A percentile compares a stretch with the other conserved stretches of the same genome.
phyloP scores from a whole-genome alignment of 2,888 invertebrate genomes.

The Ophion obscuratus region DNA sequence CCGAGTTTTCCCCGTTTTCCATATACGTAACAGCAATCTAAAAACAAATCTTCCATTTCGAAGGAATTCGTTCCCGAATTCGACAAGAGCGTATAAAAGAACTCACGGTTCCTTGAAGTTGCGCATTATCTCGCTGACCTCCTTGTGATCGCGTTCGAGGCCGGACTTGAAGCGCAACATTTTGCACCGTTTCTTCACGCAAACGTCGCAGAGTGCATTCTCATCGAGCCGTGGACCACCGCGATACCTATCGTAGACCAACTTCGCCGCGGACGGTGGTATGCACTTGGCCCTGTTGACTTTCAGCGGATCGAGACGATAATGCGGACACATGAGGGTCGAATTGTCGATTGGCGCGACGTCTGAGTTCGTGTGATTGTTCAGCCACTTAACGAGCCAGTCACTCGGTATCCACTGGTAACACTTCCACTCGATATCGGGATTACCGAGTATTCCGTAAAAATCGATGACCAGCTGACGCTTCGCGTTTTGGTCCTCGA shows the following conservation, averaged over 20 bases:
- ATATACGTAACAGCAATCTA: too few relatives aligned
- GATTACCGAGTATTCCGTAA: conserved; percentile 76
- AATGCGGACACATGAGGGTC: conserved; percentile 84
- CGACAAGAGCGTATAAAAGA: conserved; percentile 28
- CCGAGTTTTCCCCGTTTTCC: too few relatives aligned
- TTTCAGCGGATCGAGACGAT: conserved; percentile 84
- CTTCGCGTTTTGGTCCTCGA: conserved; percentile 80
- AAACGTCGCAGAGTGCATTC: conserved; percentile 81
- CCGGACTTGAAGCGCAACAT: conserved; percentile 83
- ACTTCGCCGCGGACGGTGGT: conserved; percentile 80
- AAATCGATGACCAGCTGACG: conserved; percentile 80
- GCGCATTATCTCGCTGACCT: conserved; percentile 83
- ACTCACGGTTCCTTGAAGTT: conserved; percentile 81
- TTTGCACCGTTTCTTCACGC: conserved; percentile 85
- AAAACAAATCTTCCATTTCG: too few relatives aligned
- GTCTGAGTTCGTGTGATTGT: conserved; percentile 73
- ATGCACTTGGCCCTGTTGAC: conserved; percentile 84
- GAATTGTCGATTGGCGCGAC: conserved; percentile 84
- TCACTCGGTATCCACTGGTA: conserved; percentile 85
- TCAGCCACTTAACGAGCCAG: conserved; percentile 86
- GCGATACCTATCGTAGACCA: conserved; percentile 83
- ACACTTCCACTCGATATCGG: conserved; percentile 69
- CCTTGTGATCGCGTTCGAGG: conserved; percentile 85
- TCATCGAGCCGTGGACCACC: conserved; percentile 84
- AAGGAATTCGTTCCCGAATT: background rate